phyloP scores from a whole-genome alignment of 2,113 vertebrate species.

The Sceloporus tristichus region DNA sequence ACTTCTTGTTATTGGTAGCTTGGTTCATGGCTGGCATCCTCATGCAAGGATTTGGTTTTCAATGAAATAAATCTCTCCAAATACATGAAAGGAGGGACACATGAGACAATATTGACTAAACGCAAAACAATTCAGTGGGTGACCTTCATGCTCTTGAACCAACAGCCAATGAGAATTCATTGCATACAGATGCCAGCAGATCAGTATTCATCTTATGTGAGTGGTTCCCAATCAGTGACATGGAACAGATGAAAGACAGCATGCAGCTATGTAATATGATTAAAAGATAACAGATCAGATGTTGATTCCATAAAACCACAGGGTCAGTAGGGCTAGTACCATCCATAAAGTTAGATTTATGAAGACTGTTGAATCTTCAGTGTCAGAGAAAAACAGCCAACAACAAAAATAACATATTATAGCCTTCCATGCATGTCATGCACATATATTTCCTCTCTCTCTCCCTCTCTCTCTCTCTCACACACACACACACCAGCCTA shows the following conservation, averaged over 20 bases:
- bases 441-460: background rate
- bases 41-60: conserved; percentile 64
- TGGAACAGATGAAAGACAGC: conserved; percentile 64
- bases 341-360: conserved; percentile 60
- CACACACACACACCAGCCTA: background rate
- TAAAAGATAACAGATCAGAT: conserved; percentile 65
- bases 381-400: conserved; percentile 11
- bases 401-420: background rate
- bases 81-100: conserved; percentile 65
- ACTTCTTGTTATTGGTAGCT: conserved; percentile 32
- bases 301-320: conserved; percentile 65
- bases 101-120: conserved; percentile 73
- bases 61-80: conserved; percentile 68
- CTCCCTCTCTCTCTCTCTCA: too few species aligned
- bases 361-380: conserved; percentile 49
- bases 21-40: conserved; percentile 59
- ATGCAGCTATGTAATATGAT: conserved; percentile 69
- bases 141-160: conserved; percentile 66
- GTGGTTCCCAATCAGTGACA: conserved; percentile 35
- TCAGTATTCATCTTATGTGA: conserved; percentile 66
- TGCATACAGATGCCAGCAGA: conserved; percentile 53
- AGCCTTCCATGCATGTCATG: background rate
- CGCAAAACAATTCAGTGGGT: conserved; percentile 63
- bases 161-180: conserved; percentile 65
- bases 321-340: conserved; percentile 59